Conservation (phyloP, 1,140 invertebrate genomes). For the Ips nitidus region DNA sequence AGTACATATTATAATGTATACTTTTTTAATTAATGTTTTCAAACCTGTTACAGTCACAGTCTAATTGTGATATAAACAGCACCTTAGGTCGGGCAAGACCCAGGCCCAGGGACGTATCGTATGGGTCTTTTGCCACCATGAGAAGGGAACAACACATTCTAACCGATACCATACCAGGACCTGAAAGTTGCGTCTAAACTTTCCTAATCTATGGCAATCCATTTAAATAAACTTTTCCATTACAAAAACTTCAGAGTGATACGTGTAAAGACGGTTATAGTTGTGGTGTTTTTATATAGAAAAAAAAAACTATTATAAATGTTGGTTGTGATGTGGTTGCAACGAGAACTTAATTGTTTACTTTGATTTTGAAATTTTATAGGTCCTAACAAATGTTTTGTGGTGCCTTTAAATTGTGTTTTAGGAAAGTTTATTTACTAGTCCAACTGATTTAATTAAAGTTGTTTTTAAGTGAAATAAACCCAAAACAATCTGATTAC, state of each 20-base stretch:
- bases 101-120: constrained; percentile 46
- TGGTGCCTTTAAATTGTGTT: no score
- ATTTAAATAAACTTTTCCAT: not conserved
- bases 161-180: constrained; percentile 71
- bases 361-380: no score
- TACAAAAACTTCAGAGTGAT: not conserved
- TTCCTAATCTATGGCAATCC: not conserved
- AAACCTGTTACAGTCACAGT: constrained; percentile 35
- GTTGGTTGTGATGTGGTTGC: constrained; percentile 9
- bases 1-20: not conserved
- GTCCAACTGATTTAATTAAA: no score
- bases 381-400: no score
- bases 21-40: constrained; percentile 9
- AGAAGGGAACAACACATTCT: constrained; percentile 61
- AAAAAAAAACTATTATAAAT: not conserved
- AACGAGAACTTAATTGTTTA: not conserved
- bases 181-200: constrained; percentile 73
- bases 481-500: no score
- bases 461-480: no score
- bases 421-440: no score
- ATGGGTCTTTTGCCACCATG: constrained; percentile 49
- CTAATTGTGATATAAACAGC: constrained; percentile 35
- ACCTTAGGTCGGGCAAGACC: constrained; percentile 47
- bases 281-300: not conserved
- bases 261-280: not conserved